Evolutionary conservation across 2,888 invertebrate genomes (phyloP).

Genomic region (Frankliniella fusca): DNA sequence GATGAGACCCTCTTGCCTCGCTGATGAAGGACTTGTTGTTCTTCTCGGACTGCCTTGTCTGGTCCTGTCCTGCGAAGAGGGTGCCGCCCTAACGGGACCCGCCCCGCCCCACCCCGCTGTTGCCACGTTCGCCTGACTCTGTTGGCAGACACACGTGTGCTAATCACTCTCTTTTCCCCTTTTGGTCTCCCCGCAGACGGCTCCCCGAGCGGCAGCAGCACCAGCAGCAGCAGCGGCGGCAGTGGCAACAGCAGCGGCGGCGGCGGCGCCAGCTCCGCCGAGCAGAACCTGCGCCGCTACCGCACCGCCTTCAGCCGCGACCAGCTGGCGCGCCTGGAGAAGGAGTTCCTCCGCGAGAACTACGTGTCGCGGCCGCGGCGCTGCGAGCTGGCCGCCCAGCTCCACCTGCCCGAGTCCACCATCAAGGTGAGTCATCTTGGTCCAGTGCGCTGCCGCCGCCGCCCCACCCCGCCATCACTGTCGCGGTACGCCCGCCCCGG

Average conservation of each 20-base stretch:
- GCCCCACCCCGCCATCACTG: background rate
- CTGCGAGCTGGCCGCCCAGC: slow-evolving; percentile 88
- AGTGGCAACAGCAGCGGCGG: slow-evolving; percentile 10
- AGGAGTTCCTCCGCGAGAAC: slow-evolving; percentile 95
- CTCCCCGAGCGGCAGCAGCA: slow-evolving; percentile 29
- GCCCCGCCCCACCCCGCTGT: background rate
- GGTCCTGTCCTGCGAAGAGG: background rate
- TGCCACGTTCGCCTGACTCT: background rate
- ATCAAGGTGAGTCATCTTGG: slow-evolving; percentile 72
- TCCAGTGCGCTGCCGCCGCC: background rate
- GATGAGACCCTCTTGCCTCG: background rate
- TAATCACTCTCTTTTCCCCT: background rate
- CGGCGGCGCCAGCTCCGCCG: slow-evolving; percentile 41
- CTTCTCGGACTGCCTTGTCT: too few relatives aligned
- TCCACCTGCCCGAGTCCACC: slow-evolving; percentile 92
- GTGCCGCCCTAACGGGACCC: background rate
- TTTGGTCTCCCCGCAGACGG: slow-evolving; percentile 31
- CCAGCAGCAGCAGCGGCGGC: slow-evolving; percentile 25
- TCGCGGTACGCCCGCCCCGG: background rate
- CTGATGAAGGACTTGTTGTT: background rate
- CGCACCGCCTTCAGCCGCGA: slow-evolving; percentile 96
- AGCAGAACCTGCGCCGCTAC: slow-evolving; percentile 77
- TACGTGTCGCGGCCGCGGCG: slow-evolving; percentile 93
- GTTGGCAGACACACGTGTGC: background rate
- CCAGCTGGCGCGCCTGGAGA: slow-evolving; percentile 85